phyloP scores from a whole-genome alignment of 2,113 vertebrate species.

The Chroicocephalus ridibundus region DNA sequence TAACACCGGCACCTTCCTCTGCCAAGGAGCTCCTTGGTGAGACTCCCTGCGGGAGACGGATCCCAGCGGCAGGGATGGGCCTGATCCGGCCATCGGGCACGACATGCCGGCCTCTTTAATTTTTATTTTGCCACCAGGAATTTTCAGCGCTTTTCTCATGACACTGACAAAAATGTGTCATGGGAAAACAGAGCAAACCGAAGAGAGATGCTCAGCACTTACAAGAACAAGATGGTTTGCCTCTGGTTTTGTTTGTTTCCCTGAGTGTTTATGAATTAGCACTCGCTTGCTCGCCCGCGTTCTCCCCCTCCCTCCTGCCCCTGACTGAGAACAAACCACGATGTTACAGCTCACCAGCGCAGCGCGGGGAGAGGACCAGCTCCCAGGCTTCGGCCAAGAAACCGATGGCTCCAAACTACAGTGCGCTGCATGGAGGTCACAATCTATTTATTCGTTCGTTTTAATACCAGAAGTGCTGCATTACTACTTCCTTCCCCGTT shows the following conservation, averaged over 20 bases:
- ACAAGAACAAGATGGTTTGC: neutral
- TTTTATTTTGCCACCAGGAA: neutral
- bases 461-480: neutral
- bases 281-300: neutral
- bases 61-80: neutral
- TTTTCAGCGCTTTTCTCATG: neutral
- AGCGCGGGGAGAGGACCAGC: neutral
- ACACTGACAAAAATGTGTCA: neutral
- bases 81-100: neutral
- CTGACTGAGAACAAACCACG: rapidly evolving
- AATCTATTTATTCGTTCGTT: neutral
- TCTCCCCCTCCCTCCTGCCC: neutral
- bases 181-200: neutral
- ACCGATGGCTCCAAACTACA: neutral
- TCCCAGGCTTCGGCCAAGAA: neutral
- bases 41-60: neutral
- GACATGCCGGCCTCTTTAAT: neutral
- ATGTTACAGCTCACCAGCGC: neutral
- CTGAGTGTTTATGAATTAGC: neutral
- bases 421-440: neutral
- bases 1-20: neutral
- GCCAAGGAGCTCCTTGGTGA: neutral
- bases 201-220: neutral
- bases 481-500: neutral
- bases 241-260: neutral